These are phyloP conservation scores for Drosophila ironensis DNA, from an alignment of 1,140 invertebrate genomes.

Conservation along the genomic window DNA sequence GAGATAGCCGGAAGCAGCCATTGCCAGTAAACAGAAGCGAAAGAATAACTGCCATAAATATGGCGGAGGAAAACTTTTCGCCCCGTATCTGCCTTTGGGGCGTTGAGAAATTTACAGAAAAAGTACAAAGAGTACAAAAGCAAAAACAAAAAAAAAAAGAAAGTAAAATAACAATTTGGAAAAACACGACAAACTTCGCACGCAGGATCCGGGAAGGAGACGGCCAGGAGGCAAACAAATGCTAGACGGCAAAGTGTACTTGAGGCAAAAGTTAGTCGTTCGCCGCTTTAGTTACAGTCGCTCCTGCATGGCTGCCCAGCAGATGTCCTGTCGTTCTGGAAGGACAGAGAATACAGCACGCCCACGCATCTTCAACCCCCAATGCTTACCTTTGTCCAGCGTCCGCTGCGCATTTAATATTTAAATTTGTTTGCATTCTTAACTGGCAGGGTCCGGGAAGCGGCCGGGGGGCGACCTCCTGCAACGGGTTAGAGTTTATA, in stretches of 20 bases:
- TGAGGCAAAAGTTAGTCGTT: conserved; percentile 59
- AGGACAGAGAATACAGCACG: conserved; percentile 21
- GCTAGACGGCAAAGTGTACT: conserved; percentile 50
- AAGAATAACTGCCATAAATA: conserved; percentile 73
- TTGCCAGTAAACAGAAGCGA: conserved; percentile 8
- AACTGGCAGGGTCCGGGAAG: conserved; percentile 13
- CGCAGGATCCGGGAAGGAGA: conserved; percentile 4
- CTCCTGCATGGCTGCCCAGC: conserved; percentile 32
- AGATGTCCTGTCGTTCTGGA: conserved; percentile 60
- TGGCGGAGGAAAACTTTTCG: conserved; percentile 50
- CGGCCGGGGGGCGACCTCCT: conserved; percentile 13
- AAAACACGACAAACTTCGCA: conserved; percentile 56
- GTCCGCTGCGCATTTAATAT: conserved; percentile 63
- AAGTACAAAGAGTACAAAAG: conserved; percentile 5
- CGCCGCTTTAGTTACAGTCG: conserved; percentile 53
- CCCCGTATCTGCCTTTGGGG: conserved; percentile 46
- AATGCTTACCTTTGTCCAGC: conserved; percentile 17
- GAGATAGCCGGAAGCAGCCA: conserved; percentile 37
- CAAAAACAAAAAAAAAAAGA: not conserved
- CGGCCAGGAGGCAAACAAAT: conserved; percentile 1
- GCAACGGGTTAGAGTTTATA: conserved; percentile 45
- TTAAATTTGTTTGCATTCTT: conserved; percentile 77
- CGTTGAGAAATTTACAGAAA: conserved; percentile 50
- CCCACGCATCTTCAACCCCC: not conserved
- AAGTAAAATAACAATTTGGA: conserved; percentile 75